Evolutionary conservation across 2,113 vertebrate species (phyloP).

Genomic region (Trichomycterus rosablanca): DNA sequence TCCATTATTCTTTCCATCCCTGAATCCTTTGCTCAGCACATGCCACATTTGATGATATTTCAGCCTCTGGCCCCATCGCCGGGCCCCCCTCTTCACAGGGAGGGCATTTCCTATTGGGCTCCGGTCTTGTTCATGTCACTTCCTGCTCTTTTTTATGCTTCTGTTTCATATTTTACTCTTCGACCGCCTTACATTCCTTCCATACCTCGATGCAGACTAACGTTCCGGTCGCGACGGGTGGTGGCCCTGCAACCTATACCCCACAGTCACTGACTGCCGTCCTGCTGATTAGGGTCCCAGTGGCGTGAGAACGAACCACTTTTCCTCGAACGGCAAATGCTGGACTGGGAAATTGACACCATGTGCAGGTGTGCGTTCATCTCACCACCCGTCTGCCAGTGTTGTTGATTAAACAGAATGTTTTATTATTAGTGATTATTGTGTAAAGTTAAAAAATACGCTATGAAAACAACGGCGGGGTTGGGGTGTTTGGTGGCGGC

Average conservation of each 20-base stretch:
- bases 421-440: too few relatives aligned
- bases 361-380: constrained; percentile 27
- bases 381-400: background rate
- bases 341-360: constrained; percentile 15
- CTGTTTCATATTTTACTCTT: constrained; percentile 13
- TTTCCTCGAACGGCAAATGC: background rate
- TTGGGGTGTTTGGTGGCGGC: too few relatives aligned
- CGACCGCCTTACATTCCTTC: constrained; percentile 10
- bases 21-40: background rate
- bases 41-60: background rate
- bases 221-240: background rate
- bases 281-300: background rate
- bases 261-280: background rate
- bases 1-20: background rate
- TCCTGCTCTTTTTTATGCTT: constrained; percentile 1
- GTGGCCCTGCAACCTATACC: background rate
- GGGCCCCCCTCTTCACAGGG: background rate
- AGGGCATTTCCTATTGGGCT: background rate
- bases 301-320: constrained; percentile 13
- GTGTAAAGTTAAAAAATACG: too few relatives aligned
- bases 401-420: background rate
- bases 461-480: too few relatives aligned
- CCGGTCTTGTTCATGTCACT: background rate
- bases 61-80: background rate
- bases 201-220: background rate